These are phyloP conservation scores for Agrypnia vestita DNA, from an alignment of 1,140 invertebrate genomes.

Conservation along the genomic window DNA sequence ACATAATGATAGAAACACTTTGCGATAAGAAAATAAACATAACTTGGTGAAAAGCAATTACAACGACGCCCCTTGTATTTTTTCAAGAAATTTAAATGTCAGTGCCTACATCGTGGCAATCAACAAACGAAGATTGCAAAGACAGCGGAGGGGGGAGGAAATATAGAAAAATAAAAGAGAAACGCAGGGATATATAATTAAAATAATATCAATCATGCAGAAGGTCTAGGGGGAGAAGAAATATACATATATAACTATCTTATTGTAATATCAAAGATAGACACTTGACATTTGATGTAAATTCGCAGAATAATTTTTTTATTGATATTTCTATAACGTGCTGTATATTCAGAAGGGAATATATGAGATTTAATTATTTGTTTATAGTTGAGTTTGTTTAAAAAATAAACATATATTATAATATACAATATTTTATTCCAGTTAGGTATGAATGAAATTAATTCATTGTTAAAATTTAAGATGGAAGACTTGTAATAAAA, in stretches of 20 bases:
- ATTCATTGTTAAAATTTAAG: no score
- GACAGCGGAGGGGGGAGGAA: neutral
- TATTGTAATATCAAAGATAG: neutral
- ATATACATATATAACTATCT: neutral
- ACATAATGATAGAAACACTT: no score
- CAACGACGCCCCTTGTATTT: conserved; percentile 32
- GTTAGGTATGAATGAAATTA: no score
- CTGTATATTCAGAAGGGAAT: no score
- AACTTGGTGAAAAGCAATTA: conserved; percentile 26
- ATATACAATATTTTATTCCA: no score
- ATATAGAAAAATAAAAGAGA: conserved; percentile 19
- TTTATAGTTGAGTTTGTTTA: no score
- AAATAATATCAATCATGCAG: conserved; percentile 48
- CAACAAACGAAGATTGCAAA: conserved; percentile 15
- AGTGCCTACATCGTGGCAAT: conserved; percentile 40
- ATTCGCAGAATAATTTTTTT: no score
- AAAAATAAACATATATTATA: no score
- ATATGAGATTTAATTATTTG: no score
- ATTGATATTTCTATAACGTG: no score
- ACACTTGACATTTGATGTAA: neutral
- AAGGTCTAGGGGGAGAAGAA: conserved; percentile 40
- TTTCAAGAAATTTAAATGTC: conserved; percentile 38
- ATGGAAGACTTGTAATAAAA: no score
- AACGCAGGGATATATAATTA: conserved; percentile 48
- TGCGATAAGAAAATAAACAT: neutral